phyloP scores from a whole-genome alignment of 2,888 invertebrate genomes.

The Petrophora chlorosata region DNA sequence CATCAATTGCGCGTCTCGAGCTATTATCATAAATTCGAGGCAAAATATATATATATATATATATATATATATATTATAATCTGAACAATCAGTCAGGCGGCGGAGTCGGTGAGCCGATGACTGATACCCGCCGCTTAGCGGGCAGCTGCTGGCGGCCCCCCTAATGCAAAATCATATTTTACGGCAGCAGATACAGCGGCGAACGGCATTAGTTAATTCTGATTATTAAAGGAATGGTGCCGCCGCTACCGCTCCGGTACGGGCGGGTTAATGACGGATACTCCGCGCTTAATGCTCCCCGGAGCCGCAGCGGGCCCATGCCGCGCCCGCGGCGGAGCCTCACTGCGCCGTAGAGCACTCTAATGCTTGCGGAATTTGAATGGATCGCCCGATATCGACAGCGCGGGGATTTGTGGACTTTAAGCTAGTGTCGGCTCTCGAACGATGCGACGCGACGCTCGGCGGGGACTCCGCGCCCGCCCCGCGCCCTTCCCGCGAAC shows the following conservation, averaged over 20 bases:
- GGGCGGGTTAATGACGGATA: neutral
- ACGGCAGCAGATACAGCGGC: slow-evolving; percentile 31
- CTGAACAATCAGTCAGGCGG: slow-evolving; percentile 63
- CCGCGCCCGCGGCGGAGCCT: neutral
- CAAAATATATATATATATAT: no score
- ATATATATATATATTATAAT: slow-evolving; percentile 73
- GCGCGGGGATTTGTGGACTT: slow-evolving; percentile 2
- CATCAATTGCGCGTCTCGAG: slow-evolving; percentile 62
- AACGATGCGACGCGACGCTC: neutral
- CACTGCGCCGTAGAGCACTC: neutral
- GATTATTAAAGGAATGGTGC: slow-evolving; percentile 29
- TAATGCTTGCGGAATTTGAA: slow-evolving; percentile 2
- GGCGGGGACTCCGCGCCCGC: neutral
- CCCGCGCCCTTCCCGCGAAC: neutral
- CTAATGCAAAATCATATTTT: slow-evolving; percentile 57
- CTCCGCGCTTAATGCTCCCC: slow-evolving; percentile 7
- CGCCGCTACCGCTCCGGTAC: neutral
- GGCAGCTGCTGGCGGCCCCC: slow-evolving; percentile 40
- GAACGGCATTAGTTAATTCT: slow-evolving; percentile 35
- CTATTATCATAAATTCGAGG: slow-evolving; percentile 60
- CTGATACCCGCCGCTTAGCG: slow-evolving; percentile 43
- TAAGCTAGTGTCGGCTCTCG: slow-evolving; percentile 7
- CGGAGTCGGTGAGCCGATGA: slow-evolving; percentile 47
- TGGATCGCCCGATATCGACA: slow-evolving; percentile 3
- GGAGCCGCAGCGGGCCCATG: neutral